A percentile compares a stretch with the other conserved stretches of the same genome.
Conservation (phyloP, 2,113 vertebrate genomes). For the Noturus placidus region DNA sequence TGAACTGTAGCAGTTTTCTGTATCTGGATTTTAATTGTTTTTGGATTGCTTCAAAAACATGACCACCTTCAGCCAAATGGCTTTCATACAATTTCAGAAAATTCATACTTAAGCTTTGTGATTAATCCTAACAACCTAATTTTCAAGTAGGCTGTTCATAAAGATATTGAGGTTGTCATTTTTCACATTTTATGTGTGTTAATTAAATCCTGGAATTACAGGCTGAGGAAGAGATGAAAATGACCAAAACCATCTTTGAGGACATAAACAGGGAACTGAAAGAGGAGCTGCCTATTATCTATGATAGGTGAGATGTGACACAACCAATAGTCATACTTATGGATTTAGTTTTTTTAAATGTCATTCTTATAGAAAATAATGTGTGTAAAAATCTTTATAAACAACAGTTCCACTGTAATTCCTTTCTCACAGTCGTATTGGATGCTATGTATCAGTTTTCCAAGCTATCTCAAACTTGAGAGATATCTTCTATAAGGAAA, state of each 20-base stretch:
- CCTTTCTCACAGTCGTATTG: constrained; percentile 78
- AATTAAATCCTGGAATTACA: constrained; percentile 52
- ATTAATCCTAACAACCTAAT: not conserved
- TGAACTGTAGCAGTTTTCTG: too few species aligned
- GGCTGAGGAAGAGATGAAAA: constrained; percentile 87
- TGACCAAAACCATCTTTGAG: constrained; percentile 82
- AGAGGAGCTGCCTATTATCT: constrained; percentile 84
- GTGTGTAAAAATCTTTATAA: not conserved
- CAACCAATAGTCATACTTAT: not conserved
- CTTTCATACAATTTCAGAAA: not conserved
- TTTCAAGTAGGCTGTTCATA: not conserved
- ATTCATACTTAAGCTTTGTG: not conserved
- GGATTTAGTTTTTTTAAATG: not conserved
- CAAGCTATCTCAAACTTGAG: constrained; percentile 85
- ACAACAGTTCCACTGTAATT: not conserved
- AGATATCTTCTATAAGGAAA: constrained; percentile 89
- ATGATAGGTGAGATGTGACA: constrained; percentile 74
- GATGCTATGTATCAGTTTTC: constrained; percentile 88
- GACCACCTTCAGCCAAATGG: not conserved
- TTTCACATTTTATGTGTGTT: not conserved
- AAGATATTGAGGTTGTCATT: too few species aligned
- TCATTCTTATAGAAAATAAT: not conserved
- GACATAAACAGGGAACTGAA: constrained; percentile 85
- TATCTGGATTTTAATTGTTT: not conserved
- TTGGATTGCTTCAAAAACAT: not conserved